Evolutionary conservation across 2,113 vertebrate species (phyloP).

Genomic region (Bothrops jararaca): DNA sequence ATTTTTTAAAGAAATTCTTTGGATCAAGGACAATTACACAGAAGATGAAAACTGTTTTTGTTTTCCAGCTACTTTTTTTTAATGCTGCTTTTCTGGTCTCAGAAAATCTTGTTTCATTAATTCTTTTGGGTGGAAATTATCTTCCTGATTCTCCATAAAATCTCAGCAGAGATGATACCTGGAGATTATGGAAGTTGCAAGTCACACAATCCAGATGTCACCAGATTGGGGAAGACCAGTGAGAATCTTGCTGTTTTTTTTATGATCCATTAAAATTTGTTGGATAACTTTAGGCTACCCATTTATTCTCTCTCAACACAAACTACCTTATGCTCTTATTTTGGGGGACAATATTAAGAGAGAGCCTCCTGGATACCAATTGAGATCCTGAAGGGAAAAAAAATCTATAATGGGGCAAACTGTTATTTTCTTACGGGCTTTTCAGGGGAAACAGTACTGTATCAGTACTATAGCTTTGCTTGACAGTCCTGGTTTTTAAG

Average conservation of each 20-base stretch:
- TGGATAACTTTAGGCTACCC: too few relatives aligned
- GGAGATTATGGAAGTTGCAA: background rate
- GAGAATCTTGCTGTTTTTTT: background rate
- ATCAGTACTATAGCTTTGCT: background rate
- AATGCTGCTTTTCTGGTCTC: background rate
- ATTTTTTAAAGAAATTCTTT: background rate
- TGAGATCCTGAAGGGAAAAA: too few relatives aligned
- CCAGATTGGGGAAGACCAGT: background rate
- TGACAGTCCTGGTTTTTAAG: background rate
- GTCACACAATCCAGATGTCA: background rate
- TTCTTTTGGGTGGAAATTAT: background rate
- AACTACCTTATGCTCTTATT: too few relatives aligned
- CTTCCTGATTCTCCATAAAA: background rate
- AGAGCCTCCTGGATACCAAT: too few relatives aligned
- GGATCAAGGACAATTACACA: background rate
- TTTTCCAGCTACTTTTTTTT: background rate
- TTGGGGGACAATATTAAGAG: too few relatives aligned
- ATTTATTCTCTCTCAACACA: too few relatives aligned
- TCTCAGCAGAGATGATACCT: background rate
- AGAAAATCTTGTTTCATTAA: background rate
- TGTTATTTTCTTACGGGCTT: background rate
- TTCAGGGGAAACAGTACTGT: background rate
- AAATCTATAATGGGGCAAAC: background rate
- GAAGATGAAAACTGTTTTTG: background rate
- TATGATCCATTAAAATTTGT: background rate